These are phyloP conservation scores for Bombus breviceps DNA, from an alignment of 1,140 invertebrate genomes.

Conservation along the genomic window DNA sequence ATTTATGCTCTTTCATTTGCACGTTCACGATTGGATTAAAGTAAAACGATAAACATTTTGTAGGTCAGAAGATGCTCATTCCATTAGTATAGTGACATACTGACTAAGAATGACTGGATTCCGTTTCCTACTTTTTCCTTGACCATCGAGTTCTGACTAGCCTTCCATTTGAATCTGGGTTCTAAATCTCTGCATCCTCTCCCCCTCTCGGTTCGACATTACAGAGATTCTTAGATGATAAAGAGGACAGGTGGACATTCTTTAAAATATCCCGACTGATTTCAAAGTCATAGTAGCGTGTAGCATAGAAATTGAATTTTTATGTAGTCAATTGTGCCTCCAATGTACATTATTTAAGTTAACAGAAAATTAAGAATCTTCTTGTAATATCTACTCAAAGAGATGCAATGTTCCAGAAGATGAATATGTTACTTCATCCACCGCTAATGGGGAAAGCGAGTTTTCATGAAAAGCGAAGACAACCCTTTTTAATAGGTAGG, in stretches of 20 bases:
- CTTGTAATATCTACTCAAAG: not conserved
- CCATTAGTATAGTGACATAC: slow-evolving; percentile 31
- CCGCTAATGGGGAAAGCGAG: not conserved
- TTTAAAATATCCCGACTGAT: not conserved
- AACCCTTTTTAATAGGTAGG: slow-evolving; percentile 22
- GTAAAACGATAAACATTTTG: slow-evolving; percentile 1
- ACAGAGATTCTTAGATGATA: not conserved
- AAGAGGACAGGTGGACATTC: not conserved
- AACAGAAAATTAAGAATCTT: not conserved
- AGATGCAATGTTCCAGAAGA: not conserved
- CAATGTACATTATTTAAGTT: not conserved
- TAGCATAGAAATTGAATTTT: not conserved
- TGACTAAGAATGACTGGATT: slow-evolving; percentile 28
- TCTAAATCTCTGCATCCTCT: not conserved
- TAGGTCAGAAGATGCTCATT: slow-evolving; percentile 9
- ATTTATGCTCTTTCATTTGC: not conserved
- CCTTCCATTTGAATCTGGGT: slow-evolving; percentile 19
- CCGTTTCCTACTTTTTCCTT: slow-evolving; percentile 23
- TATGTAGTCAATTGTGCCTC: not conserved
- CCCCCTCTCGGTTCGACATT: not conserved
- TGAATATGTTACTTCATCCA: not conserved
- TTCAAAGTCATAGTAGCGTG: not conserved
- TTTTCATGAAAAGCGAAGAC: slow-evolving; percentile 36
- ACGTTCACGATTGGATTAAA: not conserved
- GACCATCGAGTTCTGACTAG: not conserved